Evolutionary conservation across 2,888 invertebrate species (phyloP).

Genomic region (Abrostola tripartita): DNA sequence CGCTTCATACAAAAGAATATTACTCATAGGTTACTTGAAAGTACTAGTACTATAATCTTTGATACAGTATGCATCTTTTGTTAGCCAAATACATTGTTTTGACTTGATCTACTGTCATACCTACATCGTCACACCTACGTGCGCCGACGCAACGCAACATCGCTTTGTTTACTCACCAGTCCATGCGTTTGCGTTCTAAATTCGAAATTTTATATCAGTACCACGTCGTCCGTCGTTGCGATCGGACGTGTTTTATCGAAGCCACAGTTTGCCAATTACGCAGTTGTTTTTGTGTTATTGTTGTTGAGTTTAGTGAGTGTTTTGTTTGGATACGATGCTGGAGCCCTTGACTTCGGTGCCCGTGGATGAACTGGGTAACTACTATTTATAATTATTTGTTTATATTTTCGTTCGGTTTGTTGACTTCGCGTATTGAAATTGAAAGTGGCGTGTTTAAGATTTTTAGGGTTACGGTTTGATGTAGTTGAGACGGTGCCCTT

Average conservation of each 20-base stretch:
- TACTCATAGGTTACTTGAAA: too few species aligned
- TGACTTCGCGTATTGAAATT: slow-evolving; percentile 30
- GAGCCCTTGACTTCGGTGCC: slow-evolving; percentile 54
- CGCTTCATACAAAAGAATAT: too few species aligned
- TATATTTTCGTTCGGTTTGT: slow-evolving; percentile 32
- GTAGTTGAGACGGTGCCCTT: too few species aligned
- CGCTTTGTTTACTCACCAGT: slow-evolving; percentile 60
- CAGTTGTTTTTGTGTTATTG: slow-evolving; percentile 34
- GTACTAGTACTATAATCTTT: too few species aligned
- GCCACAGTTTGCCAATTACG: slow-evolving; percentile 32
- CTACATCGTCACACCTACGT: slow-evolving; percentile 43
- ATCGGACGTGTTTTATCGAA: slow-evolving; percentile 51
- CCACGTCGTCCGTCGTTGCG: slow-evolving; percentile 65
- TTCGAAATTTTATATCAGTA: slow-evolving; percentile 69
- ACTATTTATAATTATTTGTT: slow-evolving; percentile 12
- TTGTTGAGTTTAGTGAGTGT: slow-evolving; percentile 19
- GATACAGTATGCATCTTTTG: too few species aligned
- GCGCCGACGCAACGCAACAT: slow-evolving; percentile 54
- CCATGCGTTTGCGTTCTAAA: slow-evolving; percentile 65
- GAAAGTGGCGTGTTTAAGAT: slow-evolving; percentile 29
- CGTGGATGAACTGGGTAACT: slow-evolving; percentile 56
- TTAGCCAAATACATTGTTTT: neutral
- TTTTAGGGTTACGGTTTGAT: neutral
- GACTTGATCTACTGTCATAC: slow-evolving; percentile 38
- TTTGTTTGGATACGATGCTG: slow-evolving; percentile 47